Base-by-base conservation (phyloP, 2,888 invertebrate species). In the Drosophila borealis region DNA sequence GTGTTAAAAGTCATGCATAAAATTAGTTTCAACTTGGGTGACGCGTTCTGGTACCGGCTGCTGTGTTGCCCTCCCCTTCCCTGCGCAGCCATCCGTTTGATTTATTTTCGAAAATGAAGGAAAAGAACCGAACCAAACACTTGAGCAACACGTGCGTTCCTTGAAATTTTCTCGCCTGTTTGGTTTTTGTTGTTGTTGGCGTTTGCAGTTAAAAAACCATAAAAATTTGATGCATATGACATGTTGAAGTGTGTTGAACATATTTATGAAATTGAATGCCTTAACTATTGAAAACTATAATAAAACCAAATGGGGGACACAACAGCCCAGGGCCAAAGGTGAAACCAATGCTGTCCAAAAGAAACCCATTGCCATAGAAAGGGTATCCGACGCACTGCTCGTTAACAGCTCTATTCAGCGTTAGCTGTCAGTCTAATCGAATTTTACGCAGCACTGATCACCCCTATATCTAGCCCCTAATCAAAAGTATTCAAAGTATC, bases 1-100 rank as follows among this genome's bases (percentile, higher is more conserved):
- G 88, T 81, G 86, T 88, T 80, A 86, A 85, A 88, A 85, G 83
- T 88, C 85, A 85, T 88, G 85, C 88, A 88, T 88, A 88, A 86
- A 88, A 86, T 86, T 86, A 88, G 86, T 83, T 88, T 81, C 83
- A 72, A 82, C 88, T 85, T 78, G 85, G 78, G 73, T 84, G 87
- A 83, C 84, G 81, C 66, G 67, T 63, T 73, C 70, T 69, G 69
- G 19, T 54, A 54, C 49, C 67, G 36, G 45, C 67, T 65, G 59
- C 69, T 63, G 59, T 44, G 54, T 55, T 45, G 13, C 36, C 44
- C 44, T 36, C 11, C 14, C 39, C 41, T 19, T 33, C 42, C 8
- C 42, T 42, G 9, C 11, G 9, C 10, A 10, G 17, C 11, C 42
- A 0, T 10, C 42, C n/a, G 4, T 37, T 59, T 88, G 83, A 88